Base-by-base conservation (phyloP, 2,113 vertebrate species). In the Microtus montanus region DNA sequence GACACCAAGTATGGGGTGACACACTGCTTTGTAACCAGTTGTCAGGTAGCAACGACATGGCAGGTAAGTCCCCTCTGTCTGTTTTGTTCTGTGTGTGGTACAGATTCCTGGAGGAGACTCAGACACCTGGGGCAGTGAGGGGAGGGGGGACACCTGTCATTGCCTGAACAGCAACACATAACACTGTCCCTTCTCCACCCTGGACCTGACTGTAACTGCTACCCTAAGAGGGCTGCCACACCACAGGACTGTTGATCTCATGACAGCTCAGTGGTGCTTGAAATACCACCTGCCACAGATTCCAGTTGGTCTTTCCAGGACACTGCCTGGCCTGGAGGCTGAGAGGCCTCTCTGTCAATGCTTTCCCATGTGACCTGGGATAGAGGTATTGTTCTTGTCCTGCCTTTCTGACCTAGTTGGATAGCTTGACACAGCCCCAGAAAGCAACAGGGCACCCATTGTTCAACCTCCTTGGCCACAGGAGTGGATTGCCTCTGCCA, bases 371-470 rank as follows among this genome's bases (percentile, higher is more conserved):
- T 7, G 19, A 49, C 80, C 79, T 35, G 10, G 71, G 30, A 38
- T 20, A 3, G 3, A 71, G 28, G 28, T 19, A 8, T 47, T 68
- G 5, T 52, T 33, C 79, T 78, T 1, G 0, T 30, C 28, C 93
- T 90, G 20, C 88, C 79, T 73, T 89, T 83, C 94, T 91, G 82
- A 96, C 71, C 22, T 9, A 83, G 61, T 14, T 66, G 15, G 86
- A 44, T 35, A 58, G 52, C 63, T 74, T 73, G 30, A 92, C 61
- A 19, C 0, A 6, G 26, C 74, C 88, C 79, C 96, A 90, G 90
- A 38, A 71, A 87, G 71, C 78, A 91, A 95, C 92, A 95, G 54
- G 93, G 73, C 44, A 5, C 12, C n/a, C 96, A 83, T 49, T 96
- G 88, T 96, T 87, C 64, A 77, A 30, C 44, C 41, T 63, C 74